Conservation (phyloP, 2,797 vertebrate genomes). For the Masticophis lateralis region DNA sequence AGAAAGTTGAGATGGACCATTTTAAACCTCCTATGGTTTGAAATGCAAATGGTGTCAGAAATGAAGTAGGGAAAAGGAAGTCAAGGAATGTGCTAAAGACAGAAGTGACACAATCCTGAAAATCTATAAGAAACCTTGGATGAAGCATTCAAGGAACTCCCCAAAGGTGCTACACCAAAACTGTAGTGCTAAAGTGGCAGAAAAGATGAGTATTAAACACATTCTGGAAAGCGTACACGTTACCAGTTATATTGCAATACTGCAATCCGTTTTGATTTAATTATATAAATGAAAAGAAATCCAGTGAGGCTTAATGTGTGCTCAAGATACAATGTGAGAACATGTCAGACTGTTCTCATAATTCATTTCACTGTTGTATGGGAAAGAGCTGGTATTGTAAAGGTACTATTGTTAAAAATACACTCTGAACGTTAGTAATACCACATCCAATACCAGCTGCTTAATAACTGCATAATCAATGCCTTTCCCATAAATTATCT, state of each 20-base stretch:
- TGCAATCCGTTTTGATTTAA: neutral
- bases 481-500: slow-evolving; percentile 27
- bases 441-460: slow-evolving; percentile 59
- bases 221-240: neutral
- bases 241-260: neutral
- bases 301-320: neutral
- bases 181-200: neutral
- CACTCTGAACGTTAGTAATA: slow-evolving; percentile 46
- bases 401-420: slow-evolving; percentile 56
- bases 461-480: slow-evolving; percentile 60
- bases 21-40: neutral
- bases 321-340: neutral
- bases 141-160: neutral
- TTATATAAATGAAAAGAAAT: neutral
- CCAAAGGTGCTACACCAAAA: neutral
- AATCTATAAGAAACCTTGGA: neutral
- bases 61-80: neutral
- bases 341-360: slow-evolving; percentile 33
- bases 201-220: neutral
- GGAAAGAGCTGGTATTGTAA: slow-evolving; percentile 25
- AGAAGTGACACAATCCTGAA: neutral
- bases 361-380: slow-evolving; percentile 42
- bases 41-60: neutral
- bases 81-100: neutral
- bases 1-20: neutral